A percentile compares a stretch with the other conserved stretches of the same genome.
Evolutionary conservation across 2,797 vertebrate species (phyloP).

Genomic region (Gambelia wislizenii): DNA sequence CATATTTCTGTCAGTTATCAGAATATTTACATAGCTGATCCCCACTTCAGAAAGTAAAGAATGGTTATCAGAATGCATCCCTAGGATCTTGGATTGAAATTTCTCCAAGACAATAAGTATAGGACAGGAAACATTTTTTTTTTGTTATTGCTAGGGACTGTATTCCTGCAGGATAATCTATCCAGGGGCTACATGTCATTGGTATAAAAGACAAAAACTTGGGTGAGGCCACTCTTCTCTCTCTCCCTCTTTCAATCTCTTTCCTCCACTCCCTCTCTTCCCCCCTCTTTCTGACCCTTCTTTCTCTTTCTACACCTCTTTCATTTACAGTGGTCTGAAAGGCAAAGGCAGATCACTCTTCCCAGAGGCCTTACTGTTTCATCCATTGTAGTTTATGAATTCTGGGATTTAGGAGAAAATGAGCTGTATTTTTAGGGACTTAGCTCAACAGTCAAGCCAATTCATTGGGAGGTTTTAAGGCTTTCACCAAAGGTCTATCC

Average conservation of each 20-base stretch:
- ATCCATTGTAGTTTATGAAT: not conserved
- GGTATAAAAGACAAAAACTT: not conserved
- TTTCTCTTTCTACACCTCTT: not conserved
- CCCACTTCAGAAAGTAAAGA: not conserved
- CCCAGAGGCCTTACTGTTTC: not conserved
- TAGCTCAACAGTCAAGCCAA: not conserved
- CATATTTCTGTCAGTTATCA: not conserved
- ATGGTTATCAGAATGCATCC: too few species aligned
- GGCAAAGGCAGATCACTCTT: not conserved
- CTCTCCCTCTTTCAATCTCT: not conserved
- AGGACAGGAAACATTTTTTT: too few species aligned
- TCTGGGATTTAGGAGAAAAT: not conserved
- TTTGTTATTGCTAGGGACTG: not conserved
- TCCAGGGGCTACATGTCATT: not conserved
- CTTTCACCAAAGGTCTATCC: not conserved
- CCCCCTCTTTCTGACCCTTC: not conserved
- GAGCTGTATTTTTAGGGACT: not conserved
- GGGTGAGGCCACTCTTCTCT: not conserved
- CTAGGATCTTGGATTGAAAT: not conserved
- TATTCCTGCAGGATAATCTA: not conserved
- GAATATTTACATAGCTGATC: not conserved
- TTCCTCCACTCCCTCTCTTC: too few species aligned
- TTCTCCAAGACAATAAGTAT: not conserved
- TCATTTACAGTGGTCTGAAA: not conserved
- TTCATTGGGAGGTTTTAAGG: not conserved